phyloP scores from a whole-genome alignment of 2,113 vertebrate species.

The Procavia capensis region DNA sequence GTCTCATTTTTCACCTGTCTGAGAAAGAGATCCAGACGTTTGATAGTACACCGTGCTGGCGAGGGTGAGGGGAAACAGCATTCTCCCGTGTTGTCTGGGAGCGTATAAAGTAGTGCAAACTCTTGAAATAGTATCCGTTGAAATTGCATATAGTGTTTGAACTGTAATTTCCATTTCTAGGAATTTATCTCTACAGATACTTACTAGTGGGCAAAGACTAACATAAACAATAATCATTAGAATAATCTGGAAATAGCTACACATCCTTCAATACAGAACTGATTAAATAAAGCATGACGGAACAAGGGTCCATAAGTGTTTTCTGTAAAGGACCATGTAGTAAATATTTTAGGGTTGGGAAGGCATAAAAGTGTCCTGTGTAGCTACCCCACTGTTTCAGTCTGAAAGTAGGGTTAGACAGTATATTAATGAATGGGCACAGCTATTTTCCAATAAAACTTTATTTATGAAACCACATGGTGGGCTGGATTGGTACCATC shows the following conservation, averaged over 20 bases:
- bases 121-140: not conserved
- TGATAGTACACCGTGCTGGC: not conserved
- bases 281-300: not conserved
- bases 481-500: not conserved
- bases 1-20: not conserved
- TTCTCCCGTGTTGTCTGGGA: not conserved
- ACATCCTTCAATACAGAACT: not conserved
- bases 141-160: not conserved
- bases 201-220: not conserved
- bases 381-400: not conserved
- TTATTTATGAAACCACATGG: not conserved
- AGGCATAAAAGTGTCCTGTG: not conserved
- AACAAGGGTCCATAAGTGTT: not conserved
- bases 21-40: not conserved
- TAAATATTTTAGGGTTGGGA: not conserved
- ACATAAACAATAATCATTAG: not conserved
- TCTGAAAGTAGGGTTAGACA: not conserved
- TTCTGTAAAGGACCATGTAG: not conserved
- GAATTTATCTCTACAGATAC: not conserved
- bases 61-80: fast-evolving
- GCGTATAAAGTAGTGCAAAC: not conserved
- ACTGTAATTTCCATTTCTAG: not conserved
- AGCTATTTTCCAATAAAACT: not conserved
- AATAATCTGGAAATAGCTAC: not conserved
- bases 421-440: not conserved